Evolutionary conservation across 2,113 vertebrate genomes (phyloP), one percentile per base, ranked within the genome.

Genomic region (Bos indicus): DNA sequence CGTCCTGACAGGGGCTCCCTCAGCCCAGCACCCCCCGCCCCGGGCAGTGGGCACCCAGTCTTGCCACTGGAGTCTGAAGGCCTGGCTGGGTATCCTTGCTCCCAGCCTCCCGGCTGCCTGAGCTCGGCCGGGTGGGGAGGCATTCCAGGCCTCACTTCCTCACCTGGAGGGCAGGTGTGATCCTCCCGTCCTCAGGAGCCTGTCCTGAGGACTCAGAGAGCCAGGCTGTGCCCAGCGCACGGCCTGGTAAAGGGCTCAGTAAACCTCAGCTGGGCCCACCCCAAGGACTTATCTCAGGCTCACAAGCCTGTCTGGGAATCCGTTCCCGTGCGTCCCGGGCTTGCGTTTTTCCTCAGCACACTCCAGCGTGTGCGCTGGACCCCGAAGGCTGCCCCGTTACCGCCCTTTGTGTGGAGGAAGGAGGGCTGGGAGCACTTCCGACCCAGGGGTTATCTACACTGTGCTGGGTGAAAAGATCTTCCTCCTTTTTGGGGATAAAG

Each of bases 11-110:
- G 52, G 57, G 51, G 13, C 19, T 14, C 17, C 9, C 25, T 33
- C 43, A 0, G 10, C 26, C 43, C 43, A 9, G 36, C 56, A 3
- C n/a, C 19, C 17, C 9, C 0, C 1, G 1, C 11, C 15, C 0
- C 4, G 2, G 56, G 23, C 0, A 1, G 2, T 23, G 1, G 1
- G 4, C 33, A 46, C 36, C 60, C 5, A 3, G 43, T 36, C 56
- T 11, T 8, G 36, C 15, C 57, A 14, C 85, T 67, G 85, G 10
- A 51, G 59, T n/a, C 74, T 17, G 6, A 5, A 17, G 46, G 40
- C 78, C 60, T 40, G 13, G 60, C 90, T 67, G 5, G 3, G n/a
- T 17, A 7, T 23, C 33, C 56, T 13, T 2, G 40, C 33, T 40
- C 40, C 12, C 2, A 6, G 1, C 28, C 13, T 52, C 77, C 36